Conservation (phyloP, 2,888 invertebrate species). For the Schizotus pectinicornis region DNA sequence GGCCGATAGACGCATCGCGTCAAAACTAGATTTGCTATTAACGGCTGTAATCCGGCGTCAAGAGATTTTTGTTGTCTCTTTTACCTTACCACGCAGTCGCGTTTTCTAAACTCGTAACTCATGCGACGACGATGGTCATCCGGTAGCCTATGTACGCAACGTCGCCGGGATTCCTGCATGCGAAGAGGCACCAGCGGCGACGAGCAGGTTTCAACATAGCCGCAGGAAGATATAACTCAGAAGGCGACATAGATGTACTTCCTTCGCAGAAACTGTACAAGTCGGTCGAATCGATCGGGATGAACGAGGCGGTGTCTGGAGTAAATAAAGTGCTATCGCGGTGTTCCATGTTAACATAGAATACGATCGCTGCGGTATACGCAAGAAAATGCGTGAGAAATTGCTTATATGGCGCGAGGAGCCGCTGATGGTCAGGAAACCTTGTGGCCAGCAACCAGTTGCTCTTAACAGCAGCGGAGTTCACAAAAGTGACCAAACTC, state of each 20-base stretch:
- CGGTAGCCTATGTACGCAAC: constrained; percentile 48
- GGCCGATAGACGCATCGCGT: too few relatives aligned
- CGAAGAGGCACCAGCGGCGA: constrained; percentile 45
- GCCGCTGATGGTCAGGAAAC: too few relatives aligned
- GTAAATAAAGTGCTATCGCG: too few relatives aligned
- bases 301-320: too few relatives aligned
- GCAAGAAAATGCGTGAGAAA: too few relatives aligned
- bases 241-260: constrained; percentile 40
- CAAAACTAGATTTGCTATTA: constrained; percentile 23
- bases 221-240: constrained; percentile 48
- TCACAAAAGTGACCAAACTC: too few relatives aligned
- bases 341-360: too few relatives aligned
- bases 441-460: too few relatives aligned
- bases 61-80: constrained; percentile 27
- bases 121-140: constrained; percentile 42
- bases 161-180: constrained; percentile 49
- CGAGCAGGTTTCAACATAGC: constrained; percentile 45
- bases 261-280: constrained; percentile 25
- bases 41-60: constrained; percentile 44
- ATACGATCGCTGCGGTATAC: too few relatives aligned
- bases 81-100: background rate
- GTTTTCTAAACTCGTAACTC: constrained; percentile 41
- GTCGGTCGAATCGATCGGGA: too few relatives aligned
- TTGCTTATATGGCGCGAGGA: too few relatives aligned
- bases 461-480: too few relatives aligned